Conservation (phyloP, 2,888 invertebrate species). For the Notodonta dromedarius region DNA sequence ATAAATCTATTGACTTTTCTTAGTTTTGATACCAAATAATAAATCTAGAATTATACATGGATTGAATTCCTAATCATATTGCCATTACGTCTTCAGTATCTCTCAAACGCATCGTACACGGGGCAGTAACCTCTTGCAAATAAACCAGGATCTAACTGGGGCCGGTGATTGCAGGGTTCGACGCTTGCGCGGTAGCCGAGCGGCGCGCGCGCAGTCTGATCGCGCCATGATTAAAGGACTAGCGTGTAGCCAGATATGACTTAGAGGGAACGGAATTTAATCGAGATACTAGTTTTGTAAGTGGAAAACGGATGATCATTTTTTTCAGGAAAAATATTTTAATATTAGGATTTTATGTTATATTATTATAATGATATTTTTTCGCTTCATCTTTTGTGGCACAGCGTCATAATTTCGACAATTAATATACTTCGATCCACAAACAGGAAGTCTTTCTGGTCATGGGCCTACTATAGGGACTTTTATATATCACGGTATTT, state of each 20-base stretch:
- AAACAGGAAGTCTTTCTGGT: too few relatives aligned
- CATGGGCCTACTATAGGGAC: too few relatives aligned
- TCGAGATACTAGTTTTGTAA: slow-evolving; percentile 1
- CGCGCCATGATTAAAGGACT: slow-evolving; percentile 4
- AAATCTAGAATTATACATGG: not conserved
- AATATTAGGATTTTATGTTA: too few relatives aligned
- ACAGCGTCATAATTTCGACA: too few relatives aligned
- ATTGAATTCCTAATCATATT: not conserved
- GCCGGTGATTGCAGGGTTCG: slow-evolving; percentile 5
- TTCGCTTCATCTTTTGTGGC: too few relatives aligned
- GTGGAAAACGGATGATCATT: not conserved
- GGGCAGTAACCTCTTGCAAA: slow-evolving; percentile 4
- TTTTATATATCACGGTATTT: too few relatives aligned
- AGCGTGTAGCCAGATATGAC: slow-evolving; percentile 4
- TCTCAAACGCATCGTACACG: not conserved
- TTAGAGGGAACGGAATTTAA: slow-evolving; percentile 1
- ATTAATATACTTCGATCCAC: too few relatives aligned
- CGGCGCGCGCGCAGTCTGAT: slow-evolving; percentile 4
- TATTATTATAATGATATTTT: too few relatives aligned
- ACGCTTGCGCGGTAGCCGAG: slow-evolving; percentile 7
- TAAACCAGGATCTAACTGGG: slow-evolving; percentile 1
- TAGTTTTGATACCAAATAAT: too few relatives aligned
- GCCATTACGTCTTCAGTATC: not conserved
- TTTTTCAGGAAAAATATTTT: too few relatives aligned
- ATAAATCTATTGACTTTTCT: too few relatives aligned